Conservation (phyloP, 2,113 vertebrate species). For the Cnemophilus loriae region DNA sequence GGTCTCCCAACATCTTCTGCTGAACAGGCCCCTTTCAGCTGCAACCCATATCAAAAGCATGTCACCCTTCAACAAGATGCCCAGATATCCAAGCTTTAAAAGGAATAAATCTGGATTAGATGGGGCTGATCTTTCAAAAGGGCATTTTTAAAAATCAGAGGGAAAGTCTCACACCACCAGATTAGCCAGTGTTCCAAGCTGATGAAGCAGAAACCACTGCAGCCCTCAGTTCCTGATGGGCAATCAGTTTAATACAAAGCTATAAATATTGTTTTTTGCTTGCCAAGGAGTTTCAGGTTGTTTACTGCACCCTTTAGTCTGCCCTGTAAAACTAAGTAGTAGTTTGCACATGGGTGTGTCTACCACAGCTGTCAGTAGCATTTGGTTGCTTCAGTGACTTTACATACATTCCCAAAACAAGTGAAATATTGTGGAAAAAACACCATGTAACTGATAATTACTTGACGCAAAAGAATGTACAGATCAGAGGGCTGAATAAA, state of each 20-base stretch:
- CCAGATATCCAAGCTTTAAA: neutral
- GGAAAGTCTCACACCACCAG: neutral
- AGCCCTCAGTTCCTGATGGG: neutral
- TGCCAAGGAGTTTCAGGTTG: neutral
- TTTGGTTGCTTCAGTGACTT: neutral
- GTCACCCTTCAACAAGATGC: neutral
- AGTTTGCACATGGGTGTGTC: neutral
- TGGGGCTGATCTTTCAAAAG: neutral
- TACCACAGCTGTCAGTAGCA: neutral
- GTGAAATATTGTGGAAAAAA: neutral
- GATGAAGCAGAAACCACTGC: neutral
- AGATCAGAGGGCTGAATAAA: neutral
- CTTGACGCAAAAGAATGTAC: neutral
- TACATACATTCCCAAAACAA: neutral
- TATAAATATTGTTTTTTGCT: neutral
- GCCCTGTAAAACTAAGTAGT: neutral
- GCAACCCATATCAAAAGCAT: neutral
- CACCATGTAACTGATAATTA: neutral
- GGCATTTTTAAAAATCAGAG: neutral
- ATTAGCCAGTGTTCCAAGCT: neutral
- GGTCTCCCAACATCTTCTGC: neutral
- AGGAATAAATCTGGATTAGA: neutral
- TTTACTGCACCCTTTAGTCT: neutral
- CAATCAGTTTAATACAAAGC: neutral
- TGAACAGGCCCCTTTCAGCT: neutral